Evolutionary conservation across 2,888 invertebrate genomes (phyloP), one percentile per base, ranked within the genome.

Genomic region (Cyclophora punctaria): DNA sequence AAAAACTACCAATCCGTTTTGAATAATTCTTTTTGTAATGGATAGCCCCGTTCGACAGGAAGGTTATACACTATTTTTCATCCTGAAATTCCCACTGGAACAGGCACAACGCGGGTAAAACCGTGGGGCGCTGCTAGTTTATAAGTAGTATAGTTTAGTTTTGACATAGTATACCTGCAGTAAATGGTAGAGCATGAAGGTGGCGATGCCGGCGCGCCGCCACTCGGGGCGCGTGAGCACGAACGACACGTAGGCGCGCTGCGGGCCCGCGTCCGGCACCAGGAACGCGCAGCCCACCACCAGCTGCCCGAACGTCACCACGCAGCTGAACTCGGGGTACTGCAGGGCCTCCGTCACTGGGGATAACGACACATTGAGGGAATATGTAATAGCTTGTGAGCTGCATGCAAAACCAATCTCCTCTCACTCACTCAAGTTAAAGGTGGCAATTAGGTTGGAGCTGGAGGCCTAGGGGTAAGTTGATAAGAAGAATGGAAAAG

Each of bases 251-350:
- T 98, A 98, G 0, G 96, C 95, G 79, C 96, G 96, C 64, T 94
- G 94, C 66, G 91, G 92, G 4, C 91, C 91, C 6, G 93, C 94
- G 80, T 96, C 96, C 0, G 98, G 97, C 48, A 97, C 95, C 60
- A 98, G 90, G 78, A 97, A 94, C 0, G 96, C 97, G 84, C 96
- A 97, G n/a, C 93, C 98, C 34, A 98, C 89, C 46, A 97, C 92
- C 53, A 98, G 83, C 68, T 94, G 93, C 75, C 92, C 91, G 77
- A 96, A 96, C 4, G 95, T 75, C 41, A 93, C 97, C 46, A 98
- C 95, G 73, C 96, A 96, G 69, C 95, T 97, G 80, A 95, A 97
- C 75, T 98, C 98, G 0, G 98, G 97, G 84, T 97, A 97, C 70
- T 95, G 94, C 3, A 98, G 89, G 53, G 94, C 93, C 65, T 97